phyloP scores from a whole-genome alignment of 2,888 invertebrate species.

The Tetragnatha montana region DNA sequence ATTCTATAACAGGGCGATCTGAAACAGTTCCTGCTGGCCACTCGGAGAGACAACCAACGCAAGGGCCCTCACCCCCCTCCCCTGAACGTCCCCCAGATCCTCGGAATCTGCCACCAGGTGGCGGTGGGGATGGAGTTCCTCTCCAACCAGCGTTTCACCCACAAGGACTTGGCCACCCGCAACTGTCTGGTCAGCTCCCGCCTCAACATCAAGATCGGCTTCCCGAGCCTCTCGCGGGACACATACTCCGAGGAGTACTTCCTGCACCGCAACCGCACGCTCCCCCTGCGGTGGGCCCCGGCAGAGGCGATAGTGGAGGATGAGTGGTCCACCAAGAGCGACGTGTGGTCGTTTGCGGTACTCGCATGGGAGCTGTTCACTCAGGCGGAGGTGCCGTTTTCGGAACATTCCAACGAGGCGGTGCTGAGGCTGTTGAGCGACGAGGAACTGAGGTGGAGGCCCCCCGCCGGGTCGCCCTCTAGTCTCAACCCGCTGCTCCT shows the following conservation, averaged over 20 bases:
- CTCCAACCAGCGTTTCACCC: conserved; percentile 85
- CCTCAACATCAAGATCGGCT: conserved; percentile 88
- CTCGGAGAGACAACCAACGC: conserved; percentile 79
- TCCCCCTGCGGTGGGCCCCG: conserved; percentile 93
- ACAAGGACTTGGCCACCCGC: conserved; percentile 92
- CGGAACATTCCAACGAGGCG: conserved; percentile 85
- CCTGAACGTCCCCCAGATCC: conserved; percentile 78
- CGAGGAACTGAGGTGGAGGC: conserved; percentile 71
- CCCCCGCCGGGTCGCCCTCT: conserved; percentile 74
- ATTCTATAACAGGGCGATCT: conserved; percentile 85
- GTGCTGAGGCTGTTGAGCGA: conserved; percentile 77
- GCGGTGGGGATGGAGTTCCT: conserved; percentile 88
- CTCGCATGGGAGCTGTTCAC: conserved; percentile 92
- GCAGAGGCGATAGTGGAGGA: conserved; percentile 90
- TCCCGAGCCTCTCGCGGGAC: conserved; percentile 85
- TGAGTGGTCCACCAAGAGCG: conserved; percentile 93
- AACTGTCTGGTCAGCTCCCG: conserved; percentile 90
- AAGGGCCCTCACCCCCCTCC: conserved; percentile 79
- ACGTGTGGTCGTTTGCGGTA: conserved; percentile 93
- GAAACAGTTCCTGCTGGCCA: conserved; percentile 82
- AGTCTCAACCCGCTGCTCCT: conserved; percentile 74
- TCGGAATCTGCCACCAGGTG: conserved; percentile 81
- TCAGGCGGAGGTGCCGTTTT: conserved; percentile 86
- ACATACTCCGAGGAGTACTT: conserved; percentile 93
- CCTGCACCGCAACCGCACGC: conserved; percentile 87